Evolutionary conservation across 2,888 invertebrate genomes (phyloP).

Genomic region (Watsonalla binaria): DNA sequence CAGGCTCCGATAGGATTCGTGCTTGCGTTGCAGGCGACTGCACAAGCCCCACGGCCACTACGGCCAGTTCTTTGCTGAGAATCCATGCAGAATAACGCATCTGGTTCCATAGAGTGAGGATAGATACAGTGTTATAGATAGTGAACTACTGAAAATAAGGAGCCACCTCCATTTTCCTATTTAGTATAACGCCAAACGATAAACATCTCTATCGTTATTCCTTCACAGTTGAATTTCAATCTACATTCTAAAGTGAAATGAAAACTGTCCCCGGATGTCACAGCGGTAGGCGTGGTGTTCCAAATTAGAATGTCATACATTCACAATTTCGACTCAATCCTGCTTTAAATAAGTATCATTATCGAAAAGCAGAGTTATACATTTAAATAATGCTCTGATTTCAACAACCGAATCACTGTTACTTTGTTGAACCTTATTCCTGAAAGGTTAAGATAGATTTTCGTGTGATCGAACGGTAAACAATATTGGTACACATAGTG

Average conservation of each 20-base stretch:
- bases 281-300: constrained; percentile 67
- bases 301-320: constrained; percentile 25
- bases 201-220: constrained; percentile 9
- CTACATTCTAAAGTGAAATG: constrained; percentile 11
- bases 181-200: not conserved
- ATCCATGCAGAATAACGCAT: no score
- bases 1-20: no score
- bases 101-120: no score
- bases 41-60: no score
- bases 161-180: not conserved
- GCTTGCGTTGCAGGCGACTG: no score
- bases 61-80: no score
- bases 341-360: not conserved
- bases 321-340: not conserved
- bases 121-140: no score
- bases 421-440: constrained; percentile 8
- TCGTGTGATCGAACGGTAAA: constrained; percentile 3
- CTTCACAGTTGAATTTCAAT: constrained; percentile 3
- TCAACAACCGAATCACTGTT: constrained; percentile 7
- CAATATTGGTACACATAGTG: constrained; percentile 14
- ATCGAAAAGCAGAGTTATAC: not conserved
- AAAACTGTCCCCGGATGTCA: constrained; percentile 71
- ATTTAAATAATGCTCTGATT: constrained; percentile 3
- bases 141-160: not conserved
- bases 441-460: constrained; percentile 11